Percentiles rank a stretch among this genome's conserved stretches.
phyloP scores from a whole-genome alignment of 2,888 invertebrate species.

The Frankliniella intonsa region DNA sequence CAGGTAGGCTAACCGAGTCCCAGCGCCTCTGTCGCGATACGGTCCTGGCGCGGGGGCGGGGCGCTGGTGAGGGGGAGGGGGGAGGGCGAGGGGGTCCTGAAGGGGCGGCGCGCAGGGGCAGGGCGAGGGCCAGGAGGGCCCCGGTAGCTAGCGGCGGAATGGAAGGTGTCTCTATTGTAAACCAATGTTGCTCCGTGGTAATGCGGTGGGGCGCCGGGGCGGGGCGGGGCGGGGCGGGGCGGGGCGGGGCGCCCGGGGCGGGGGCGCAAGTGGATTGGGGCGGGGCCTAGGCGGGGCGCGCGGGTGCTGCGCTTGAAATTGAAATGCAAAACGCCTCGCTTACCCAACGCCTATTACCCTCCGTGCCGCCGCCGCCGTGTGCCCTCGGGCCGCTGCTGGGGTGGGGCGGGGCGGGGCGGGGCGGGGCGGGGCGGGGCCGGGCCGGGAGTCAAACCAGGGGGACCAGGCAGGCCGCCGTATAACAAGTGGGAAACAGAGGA shows the following conservation, averaged over 20 bases:
- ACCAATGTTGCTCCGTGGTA: constrained; percentile 14
- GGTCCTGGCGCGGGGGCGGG: too few relatives aligned
- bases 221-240: not conserved
- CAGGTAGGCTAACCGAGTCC: not conserved
- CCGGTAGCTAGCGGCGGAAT: not conserved
- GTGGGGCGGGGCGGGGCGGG: too few relatives aligned
- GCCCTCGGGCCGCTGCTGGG: too few relatives aligned
- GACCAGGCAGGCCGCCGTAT: not conserved
- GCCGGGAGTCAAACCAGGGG: too few relatives aligned
- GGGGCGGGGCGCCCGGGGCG: not conserved
- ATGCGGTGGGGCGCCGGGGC: not conserved
- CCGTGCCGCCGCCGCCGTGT: not conserved
- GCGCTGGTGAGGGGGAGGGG: not conserved
- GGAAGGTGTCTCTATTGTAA: constrained; percentile 18
- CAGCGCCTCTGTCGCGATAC: not conserved
- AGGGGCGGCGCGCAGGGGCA: not conserved
- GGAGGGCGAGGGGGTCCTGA: not conserved
- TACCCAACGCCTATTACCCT: constrained; percentile 17
- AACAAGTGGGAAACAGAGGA: not conserved
- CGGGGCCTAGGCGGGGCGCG: not conserved
- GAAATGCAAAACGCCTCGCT: constrained; percentile 15
- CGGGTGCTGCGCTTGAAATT: not conserved
- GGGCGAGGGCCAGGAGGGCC: not conserved
- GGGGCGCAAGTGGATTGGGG: not conserved
- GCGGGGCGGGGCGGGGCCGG: too few relatives aligned